Evolutionary conservation across 2,888 invertebrate species (phyloP).

Genomic region (Drosophila kanekoi): DNA sequence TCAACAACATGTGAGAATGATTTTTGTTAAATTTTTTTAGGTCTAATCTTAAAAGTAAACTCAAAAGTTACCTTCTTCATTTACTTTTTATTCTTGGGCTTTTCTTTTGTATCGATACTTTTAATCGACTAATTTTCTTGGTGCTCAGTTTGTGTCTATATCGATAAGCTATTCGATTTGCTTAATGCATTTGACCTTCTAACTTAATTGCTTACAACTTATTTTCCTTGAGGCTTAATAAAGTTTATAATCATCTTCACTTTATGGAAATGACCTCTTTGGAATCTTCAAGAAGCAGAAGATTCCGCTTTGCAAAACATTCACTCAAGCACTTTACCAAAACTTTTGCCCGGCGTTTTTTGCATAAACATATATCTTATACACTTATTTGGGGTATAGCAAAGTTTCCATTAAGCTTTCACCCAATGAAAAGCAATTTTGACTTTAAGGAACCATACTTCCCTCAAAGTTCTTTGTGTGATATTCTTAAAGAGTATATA

Average conservation of each 20-base stretch:
- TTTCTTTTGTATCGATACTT: no score
- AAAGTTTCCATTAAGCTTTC: not conserved
- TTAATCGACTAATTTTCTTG: no score
- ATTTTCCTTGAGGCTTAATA: not conserved
- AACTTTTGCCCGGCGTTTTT: constrained; percentile 11
- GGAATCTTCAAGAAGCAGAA: constrained; percentile 2
- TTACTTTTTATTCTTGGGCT: no score
- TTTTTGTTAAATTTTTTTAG: no score
- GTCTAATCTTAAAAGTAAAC: not conserved
- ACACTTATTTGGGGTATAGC: not conserved
- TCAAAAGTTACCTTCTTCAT: no score
- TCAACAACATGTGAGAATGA: no score
- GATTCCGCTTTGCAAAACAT: constrained; percentile 13
- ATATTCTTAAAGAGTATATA: constrained; percentile 11
- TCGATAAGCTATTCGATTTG: no score
- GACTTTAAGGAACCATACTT: no score
- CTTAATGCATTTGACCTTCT: no score
- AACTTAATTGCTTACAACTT: not conserved
- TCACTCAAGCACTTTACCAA: constrained; percentile 11
- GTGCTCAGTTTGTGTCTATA: no score
- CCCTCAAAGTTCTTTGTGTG: no score
- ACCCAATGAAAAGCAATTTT: no score
- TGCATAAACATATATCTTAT: not conserved
- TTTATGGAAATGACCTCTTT: not conserved
- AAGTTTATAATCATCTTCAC: constrained; percentile 1